Evolutionary conservation across 2,113 vertebrate species (phyloP).

Genomic region (Cisticola juncidis): DNA sequence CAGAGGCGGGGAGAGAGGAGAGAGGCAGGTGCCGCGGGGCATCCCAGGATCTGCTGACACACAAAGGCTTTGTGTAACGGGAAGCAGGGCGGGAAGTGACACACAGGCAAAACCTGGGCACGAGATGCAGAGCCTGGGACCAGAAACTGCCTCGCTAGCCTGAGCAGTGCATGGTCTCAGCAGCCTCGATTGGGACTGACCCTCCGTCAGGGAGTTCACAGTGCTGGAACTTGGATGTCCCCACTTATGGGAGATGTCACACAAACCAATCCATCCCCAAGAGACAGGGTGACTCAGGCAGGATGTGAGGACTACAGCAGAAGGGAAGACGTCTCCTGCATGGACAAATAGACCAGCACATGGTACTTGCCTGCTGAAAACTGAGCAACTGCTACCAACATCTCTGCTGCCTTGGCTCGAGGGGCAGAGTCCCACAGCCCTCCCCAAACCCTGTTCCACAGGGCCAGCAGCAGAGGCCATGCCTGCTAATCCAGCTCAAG

Average conservation of each 20-base stretch:
- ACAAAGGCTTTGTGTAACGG: slow-evolving; percentile 31
- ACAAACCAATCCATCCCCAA: background rate
- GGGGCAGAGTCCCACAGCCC: background rate
- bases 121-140: background rate
- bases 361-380: background rate
- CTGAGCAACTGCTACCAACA: background rate
- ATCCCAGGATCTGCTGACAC: background rate
- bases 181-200: background rate
- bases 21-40: slow-evolving; percentile 46
- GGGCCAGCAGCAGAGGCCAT: background rate
- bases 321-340: background rate
- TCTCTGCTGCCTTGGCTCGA: background rate
- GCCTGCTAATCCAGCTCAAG: background rate
- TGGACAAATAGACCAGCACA: background rate
- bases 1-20: background rate
- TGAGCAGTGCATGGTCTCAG: accelerated
- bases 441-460: background rate
- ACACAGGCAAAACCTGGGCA: background rate
- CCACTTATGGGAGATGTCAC: background rate
- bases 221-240: background rate
- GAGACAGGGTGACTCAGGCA: background rate
- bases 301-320: background rate
- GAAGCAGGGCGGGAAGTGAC: background rate
- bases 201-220: background rate
- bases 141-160: background rate